These are phyloP conservation scores for Teleogryllus occipitalis DNA, from an alignment of 1,140 invertebrate species.

Conservation along the genomic window DNA sequence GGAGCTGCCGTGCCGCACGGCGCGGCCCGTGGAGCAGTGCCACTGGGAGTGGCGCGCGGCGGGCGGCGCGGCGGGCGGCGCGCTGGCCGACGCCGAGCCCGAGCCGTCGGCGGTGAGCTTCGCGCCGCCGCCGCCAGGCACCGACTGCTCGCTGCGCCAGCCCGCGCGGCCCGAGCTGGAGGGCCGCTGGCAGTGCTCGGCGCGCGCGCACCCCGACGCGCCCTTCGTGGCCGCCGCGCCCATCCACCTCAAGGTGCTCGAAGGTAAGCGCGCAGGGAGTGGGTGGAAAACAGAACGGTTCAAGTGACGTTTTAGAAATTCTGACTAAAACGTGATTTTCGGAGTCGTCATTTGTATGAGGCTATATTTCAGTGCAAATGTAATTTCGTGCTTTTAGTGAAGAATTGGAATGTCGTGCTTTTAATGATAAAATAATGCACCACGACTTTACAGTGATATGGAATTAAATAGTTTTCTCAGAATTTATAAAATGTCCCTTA, in stretches of 20 bases:
- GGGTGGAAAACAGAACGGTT: background rate
- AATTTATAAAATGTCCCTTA: no score
- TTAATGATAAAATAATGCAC: no score
- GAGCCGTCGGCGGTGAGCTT: conserved; percentile 38
- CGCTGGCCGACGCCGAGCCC: conserved; percentile 32
- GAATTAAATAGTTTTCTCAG: no score
- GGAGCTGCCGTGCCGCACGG: conserved; percentile 35
- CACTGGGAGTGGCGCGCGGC: conserved; percentile 39
- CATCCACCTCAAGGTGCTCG: conserved; percentile 36
- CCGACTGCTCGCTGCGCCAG: conserved; percentile 39
- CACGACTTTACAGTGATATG: no score
- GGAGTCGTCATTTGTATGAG: background rate
- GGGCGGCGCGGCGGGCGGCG: conserved; percentile 29
- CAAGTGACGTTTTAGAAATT: no score
- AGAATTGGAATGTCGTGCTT: no score
- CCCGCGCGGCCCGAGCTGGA: conserved; percentile 37
- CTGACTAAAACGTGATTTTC: background rate
- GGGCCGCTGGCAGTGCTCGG: conserved; percentile 40
- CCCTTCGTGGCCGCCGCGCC: conserved; percentile 36
- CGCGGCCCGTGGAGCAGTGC: conserved; percentile 35
- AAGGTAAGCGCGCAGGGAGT: conserved; percentile 24
- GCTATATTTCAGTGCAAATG: no score
- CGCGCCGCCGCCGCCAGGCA: conserved; percentile 28
- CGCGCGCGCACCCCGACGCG: conserved; percentile 31
- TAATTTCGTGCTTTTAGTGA: no score